Evolutionary conservation across 2,113 vertebrate species (phyloP).

Genomic region (Gymnarchus niloticus): DNA sequence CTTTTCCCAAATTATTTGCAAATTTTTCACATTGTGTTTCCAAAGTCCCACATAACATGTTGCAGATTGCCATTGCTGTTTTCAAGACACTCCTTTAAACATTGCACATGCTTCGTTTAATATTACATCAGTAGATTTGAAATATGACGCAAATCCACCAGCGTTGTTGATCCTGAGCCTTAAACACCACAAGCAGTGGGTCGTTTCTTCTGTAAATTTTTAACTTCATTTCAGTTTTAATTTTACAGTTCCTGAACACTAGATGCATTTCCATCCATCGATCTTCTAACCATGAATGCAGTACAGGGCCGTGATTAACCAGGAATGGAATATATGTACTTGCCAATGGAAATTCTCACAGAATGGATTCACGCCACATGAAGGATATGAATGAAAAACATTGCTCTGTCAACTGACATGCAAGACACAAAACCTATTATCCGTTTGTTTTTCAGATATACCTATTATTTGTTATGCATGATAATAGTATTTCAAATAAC

Average conservation of each 20-base stretch:
- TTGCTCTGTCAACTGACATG: background rate
- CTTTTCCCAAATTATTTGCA: background rate
- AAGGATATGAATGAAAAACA: background rate
- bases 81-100: no score
- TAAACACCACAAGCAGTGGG: background rate
- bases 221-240: background rate
- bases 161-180: background rate
- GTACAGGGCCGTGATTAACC: background rate
- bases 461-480: background rate
- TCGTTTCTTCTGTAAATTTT: background rate
- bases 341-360: background rate
- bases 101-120: background rate
- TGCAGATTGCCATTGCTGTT: no score
- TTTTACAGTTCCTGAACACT: background rate
- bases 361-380: background rate
- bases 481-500: constrained; percentile 8
- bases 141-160: background rate
- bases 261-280: background rate
- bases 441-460: background rate
- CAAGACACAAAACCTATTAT: background rate
- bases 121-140: background rate
- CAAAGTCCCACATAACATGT: background rate
- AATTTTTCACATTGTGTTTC: background rate
- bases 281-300: background rate
- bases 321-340: background rate